Conservation (phyloP, 2,888 invertebrate species). For the Bursaphelenchus okinawaensis region DNA sequence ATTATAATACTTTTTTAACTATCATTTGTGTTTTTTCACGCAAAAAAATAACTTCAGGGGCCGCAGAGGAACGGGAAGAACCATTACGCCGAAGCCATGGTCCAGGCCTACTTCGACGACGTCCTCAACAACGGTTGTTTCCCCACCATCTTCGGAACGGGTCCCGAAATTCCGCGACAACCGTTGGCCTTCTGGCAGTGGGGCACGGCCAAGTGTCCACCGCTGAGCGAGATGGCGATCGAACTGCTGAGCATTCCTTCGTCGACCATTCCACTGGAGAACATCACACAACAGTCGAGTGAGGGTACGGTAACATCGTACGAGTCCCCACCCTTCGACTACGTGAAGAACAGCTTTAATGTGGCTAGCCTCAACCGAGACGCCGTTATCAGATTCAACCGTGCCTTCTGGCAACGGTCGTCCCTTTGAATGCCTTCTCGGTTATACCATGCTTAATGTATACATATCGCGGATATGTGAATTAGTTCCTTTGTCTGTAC, state of each 20-base stretch:
- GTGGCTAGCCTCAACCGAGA: slow-evolving; percentile 22
- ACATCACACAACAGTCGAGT: slow-evolving; percentile 17
- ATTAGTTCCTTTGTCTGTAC: background rate
- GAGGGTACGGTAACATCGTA: background rate
- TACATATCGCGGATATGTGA: background rate
- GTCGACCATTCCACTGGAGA: slow-evolving; percentile 32
- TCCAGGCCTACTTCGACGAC: slow-evolving; percentile 35
- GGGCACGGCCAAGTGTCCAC: slow-evolving; percentile 24
- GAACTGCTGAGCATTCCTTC: slow-evolving; percentile 44
- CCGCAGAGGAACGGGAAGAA: slow-evolving; percentile 16
- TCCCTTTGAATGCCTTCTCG: too few species aligned
- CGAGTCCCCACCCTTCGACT: slow-evolving; percentile 15
- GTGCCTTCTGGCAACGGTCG: slow-evolving; percentile 5
- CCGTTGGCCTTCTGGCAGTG: slow-evolving; percentile 30
- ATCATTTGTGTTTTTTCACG: too few species aligned
- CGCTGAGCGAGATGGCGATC: slow-evolving; percentile 41
- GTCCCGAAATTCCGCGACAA: slow-evolving; percentile 10
- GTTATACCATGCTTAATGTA: background rate
- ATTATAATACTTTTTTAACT: background rate
- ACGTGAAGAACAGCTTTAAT: background rate
- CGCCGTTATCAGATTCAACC: slow-evolving; percentile 28
- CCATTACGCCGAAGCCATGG: slow-evolving; percentile 33
- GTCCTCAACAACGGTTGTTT: slow-evolving; percentile 14
- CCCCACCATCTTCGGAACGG: slow-evolving; percentile 18
- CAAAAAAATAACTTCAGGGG: too few species aligned